Percentiles rank a stretch among this genome's conserved stretches.
phyloP scores from a whole-genome alignment of 2,888 invertebrate genomes.

The Aelia acuminata region DNA sequence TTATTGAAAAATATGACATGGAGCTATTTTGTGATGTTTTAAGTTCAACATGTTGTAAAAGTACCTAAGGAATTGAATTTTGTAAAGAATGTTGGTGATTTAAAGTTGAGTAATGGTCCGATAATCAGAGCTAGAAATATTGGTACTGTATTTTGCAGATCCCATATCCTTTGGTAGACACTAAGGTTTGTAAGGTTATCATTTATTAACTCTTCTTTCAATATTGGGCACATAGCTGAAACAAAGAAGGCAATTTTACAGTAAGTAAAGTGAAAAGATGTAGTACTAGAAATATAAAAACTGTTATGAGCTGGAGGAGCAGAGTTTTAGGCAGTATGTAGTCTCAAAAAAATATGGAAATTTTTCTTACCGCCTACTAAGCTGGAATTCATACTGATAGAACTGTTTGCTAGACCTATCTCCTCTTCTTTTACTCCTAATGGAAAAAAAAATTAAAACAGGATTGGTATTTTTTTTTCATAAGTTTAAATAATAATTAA shows the following conservation, averaged over 20 bases:
- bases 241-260: too few relatives aligned
- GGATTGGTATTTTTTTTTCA: too few relatives aligned
- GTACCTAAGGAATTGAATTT: conserved; percentile 92
- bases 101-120: conserved; percentile 87
- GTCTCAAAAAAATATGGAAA: background rate
- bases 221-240: conserved; percentile 60
- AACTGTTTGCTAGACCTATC: background rate
- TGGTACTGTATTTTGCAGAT: conserved; percentile 84
- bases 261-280: too few relatives aligned
- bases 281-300: too few relatives aligned
- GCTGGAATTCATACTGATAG: background rate
- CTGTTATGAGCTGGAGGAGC: too few relatives aligned
- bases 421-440: conserved; percentile 55
- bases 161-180: conserved; percentile 73
- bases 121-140: conserved; percentile 82
- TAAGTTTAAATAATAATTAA: too few relatives aligned
- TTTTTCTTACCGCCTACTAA: background rate
- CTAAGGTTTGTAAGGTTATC: background rate
- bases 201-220: conserved; percentile 31
- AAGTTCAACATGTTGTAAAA: conserved; percentile 66
- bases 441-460: background rate
- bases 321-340: too few relatives aligned
- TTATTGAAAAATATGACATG: background rate
- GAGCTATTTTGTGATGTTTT: background rate
- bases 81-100: conserved; percentile 90